These are phyloP conservation scores for Limosa lapponica DNA, from an alignment of 2,797 vertebrate genomes.

Conservation along the genomic window DNA sequence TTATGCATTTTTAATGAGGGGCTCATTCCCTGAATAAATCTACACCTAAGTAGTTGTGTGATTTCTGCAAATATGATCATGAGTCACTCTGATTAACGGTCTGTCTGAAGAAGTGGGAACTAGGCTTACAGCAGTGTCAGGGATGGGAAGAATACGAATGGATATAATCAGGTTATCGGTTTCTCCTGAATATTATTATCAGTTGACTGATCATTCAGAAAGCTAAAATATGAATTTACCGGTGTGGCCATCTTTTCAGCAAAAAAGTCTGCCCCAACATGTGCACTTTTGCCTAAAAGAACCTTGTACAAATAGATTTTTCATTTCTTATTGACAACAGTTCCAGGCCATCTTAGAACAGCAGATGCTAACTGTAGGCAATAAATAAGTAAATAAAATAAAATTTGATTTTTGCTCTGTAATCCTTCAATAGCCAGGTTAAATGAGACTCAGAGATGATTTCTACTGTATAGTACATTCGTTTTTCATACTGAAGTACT, in stretches of 20 bases:
- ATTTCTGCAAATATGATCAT: neutral
- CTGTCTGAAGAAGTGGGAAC: slow-evolving; percentile 21
- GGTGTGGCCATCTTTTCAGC: neutral
- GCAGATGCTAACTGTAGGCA: neutral
- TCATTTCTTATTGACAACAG: neutral
- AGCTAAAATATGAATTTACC: neutral
- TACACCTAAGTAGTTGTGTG: neutral
- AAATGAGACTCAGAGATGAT: slow-evolving; percentile 6
- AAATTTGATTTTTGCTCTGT: neutral
- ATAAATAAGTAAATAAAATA: slow-evolving; percentile 22
- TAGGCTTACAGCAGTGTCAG: neutral
- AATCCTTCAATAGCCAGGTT: neutral
- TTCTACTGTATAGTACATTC: neutral
- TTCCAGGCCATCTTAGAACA: neutral
- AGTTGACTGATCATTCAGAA: slow-evolving; percentile 7
- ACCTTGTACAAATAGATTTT: neutral
- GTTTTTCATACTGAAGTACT: slow-evolving; percentile 32
- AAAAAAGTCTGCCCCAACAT: neutral
- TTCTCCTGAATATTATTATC: slow-evolving; percentile 3
- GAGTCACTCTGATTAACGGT: slow-evolving; percentile 24
- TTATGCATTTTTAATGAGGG: neutral
- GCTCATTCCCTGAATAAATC: neutral
- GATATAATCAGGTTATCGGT: slow-evolving; percentile 26
- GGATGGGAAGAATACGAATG: neutral
- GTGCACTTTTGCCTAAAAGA: neutral